Conservation (phyloP, 2,888 invertebrate genomes). For the Tanaodytes sp. region DNA sequence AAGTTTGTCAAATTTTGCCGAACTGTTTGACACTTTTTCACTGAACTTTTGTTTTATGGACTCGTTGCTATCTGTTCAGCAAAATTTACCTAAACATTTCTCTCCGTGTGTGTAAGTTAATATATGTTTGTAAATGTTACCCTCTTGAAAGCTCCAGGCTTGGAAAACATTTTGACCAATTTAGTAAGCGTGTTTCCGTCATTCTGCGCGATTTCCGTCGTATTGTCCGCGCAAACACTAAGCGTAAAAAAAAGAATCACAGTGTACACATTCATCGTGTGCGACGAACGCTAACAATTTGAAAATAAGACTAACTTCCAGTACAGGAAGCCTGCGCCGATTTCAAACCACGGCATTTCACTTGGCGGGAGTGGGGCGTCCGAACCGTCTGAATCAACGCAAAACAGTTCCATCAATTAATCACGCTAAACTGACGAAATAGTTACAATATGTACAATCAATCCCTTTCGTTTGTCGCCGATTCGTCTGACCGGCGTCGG, state of each 20-base stretch:
- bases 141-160: conserved; percentile 71
- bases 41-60: too few relatives aligned
- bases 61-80: too few relatives aligned
- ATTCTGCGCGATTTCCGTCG: conserved; percentile 47
- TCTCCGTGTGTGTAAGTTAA: too few relatives aligned
- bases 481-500: too few relatives aligned
- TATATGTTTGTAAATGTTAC: too few relatives aligned
- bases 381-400: too few relatives aligned
- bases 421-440: background rate
- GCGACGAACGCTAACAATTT: conserved; percentile 54
- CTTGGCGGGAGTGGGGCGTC: conserved; percentile 53
- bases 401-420: conserved; percentile 4
- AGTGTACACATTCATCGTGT: conserved; percentile 47
- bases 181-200: conserved; percentile 68
- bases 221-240: conserved; percentile 54
- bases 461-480: too few relatives aligned
- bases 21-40: too few relatives aligned
- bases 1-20: too few relatives aligned
- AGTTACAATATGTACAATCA: too few relatives aligned
- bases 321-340: conserved; percentile 36
- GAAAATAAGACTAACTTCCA: conserved; percentile 60
- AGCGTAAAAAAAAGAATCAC: conserved; percentile 38
- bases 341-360: conserved; percentile 53
- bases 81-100: too few relatives aligned
- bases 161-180: conserved; percentile 70